Percentiles rank a stretch among this genome's conserved stretches.
Evolutionary conservation across 1,140 invertebrate genomes (phyloP).

Genomic region (Drosophila gunungcola): DNA sequence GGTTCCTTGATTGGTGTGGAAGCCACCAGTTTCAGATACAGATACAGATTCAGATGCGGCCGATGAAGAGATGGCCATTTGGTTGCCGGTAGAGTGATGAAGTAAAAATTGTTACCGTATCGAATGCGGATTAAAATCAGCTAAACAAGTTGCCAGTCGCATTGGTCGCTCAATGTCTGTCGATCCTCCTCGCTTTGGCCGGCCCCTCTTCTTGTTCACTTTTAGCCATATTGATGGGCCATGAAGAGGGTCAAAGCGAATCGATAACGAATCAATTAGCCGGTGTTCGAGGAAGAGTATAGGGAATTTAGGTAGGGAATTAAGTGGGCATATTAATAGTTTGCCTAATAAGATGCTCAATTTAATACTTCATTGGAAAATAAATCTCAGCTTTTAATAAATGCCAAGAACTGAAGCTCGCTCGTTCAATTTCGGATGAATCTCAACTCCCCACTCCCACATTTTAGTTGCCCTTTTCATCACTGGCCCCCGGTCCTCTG

Average conservation of each 20-base stretch:
- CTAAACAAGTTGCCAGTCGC: constrained; percentile 73
- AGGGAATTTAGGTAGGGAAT: not conserved
- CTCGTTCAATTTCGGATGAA: not conserved
- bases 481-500: not conserved
- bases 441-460: not conserved
- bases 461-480: not conserved
- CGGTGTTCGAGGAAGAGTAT: not conserved
- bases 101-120: constrained; percentile 80
- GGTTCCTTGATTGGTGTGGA: constrained; percentile 50
- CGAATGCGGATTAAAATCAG: constrained; percentile 83
- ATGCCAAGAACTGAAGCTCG: constrained; percentile 10
- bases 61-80: constrained; percentile 21
- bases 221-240: constrained; percentile 29
- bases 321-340: constrained; percentile 9
- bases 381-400: constrained; percentile 8
- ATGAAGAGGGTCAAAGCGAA: constrained; percentile 7
- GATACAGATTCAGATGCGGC: not conserved
- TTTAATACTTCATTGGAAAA: not conserved
- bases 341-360: not conserved
- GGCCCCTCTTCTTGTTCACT: not conserved
- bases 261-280: constrained; percentile 69
- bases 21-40: not conserved
- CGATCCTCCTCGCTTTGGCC: constrained; percentile 7
- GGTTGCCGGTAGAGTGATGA: constrained; percentile 59
- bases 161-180: constrained; percentile 43